Evolutionary conservation across 1,140 invertebrate genomes (phyloP).

Genomic region (Orchesella cincta): DNA sequence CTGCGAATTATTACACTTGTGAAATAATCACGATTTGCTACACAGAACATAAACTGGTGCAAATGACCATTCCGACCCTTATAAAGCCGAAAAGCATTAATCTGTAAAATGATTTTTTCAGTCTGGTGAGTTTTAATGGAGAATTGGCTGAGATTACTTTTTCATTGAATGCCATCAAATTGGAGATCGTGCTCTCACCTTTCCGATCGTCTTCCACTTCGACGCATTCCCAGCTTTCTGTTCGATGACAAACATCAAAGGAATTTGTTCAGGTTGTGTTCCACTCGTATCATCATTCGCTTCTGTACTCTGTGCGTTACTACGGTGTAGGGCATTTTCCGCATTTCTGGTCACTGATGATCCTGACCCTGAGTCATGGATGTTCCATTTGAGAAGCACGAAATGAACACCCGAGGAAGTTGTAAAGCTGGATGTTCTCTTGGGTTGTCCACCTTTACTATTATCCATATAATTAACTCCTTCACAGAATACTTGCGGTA

Average conservation of each 20-base stretch:
- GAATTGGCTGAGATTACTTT: not conserved
- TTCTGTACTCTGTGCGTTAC: not conserved
- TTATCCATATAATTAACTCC: not conserved
- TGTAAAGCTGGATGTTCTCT: not conserved
- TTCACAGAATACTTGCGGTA: constrained; percentile 18
- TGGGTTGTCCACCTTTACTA: not conserved
- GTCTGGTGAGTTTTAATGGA: not conserved
- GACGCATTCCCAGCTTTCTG: not conserved
- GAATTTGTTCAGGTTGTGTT: no score
- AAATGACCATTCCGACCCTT: no score
- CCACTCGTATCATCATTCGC: no score
- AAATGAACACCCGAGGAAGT: constrained; percentile 19
- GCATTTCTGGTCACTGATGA: not conserved
- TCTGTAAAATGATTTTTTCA: not conserved
- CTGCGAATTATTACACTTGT: no score
- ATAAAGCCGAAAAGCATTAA: no score
- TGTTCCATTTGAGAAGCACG: constrained; percentile 33
- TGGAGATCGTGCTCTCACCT: no score
- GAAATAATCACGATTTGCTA: no score
- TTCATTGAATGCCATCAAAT: not conserved
- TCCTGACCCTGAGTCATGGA: not conserved
- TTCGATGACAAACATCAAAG: constrained; percentile 35
- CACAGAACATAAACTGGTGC: no score
- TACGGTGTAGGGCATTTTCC: not conserved
- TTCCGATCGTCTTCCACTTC: constrained; percentile 31